phyloP scores from a whole-genome alignment of 2,888 invertebrate genomes.

The Cheiracanthium punctorium region DNA sequence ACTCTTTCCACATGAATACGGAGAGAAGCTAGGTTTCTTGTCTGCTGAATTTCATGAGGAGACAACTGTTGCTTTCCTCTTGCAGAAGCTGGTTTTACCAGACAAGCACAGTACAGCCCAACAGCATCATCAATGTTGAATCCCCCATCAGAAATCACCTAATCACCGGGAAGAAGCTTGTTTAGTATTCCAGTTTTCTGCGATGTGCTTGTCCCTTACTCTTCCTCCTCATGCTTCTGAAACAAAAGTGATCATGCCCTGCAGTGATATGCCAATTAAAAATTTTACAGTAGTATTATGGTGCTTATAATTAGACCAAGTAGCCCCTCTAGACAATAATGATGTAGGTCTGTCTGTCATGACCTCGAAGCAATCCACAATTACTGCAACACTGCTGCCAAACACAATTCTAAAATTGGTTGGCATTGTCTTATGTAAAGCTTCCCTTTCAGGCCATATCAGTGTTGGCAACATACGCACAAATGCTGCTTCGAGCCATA shows the following conservation, averaged over 20 bases:
- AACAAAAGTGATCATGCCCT: too few species aligned
- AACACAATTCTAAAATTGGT: not conserved
- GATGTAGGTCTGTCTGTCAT: too few species aligned
- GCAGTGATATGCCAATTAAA: not conserved
- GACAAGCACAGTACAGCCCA: too few species aligned
- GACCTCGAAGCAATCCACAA: too few species aligned
- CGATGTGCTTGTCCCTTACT: not conserved
- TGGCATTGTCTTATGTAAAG: not conserved
- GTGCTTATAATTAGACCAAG: not conserved
- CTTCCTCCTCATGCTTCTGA: not conserved
- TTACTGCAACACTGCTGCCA: too few species aligned
- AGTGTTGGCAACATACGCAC: not conserved
- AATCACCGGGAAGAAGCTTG: not conserved
- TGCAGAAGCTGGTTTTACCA: too few species aligned
- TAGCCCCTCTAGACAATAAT: not conserved
- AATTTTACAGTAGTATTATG: conserved; percentile 16
- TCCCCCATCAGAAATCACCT: too few species aligned
- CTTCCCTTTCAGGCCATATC: not conserved
- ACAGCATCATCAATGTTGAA: not conserved
- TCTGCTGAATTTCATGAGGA: too few species aligned
- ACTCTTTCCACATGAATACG: conserved; percentile 3
- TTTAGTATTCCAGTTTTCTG: not conserved
- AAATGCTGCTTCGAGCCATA: not conserved
- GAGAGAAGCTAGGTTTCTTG: too few species aligned
- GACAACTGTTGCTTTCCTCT: too few species aligned